Percentiles rank a stretch among this genome's conserved stretches.
Conservation (phyloP, 1,140 invertebrate species). For the Caerostris darwini region DNA sequence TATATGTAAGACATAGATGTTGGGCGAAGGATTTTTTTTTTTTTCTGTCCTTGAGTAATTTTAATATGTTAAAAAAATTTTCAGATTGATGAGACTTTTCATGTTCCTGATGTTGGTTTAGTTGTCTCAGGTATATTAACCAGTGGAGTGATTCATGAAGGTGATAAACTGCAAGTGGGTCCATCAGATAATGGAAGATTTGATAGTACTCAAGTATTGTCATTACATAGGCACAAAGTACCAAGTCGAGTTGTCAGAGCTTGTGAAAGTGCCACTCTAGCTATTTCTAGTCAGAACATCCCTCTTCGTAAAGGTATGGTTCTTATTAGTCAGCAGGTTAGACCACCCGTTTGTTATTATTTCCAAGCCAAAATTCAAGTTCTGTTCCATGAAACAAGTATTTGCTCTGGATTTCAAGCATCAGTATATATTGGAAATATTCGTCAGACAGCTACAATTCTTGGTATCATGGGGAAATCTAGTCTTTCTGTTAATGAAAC, state of each 20-base stretch:
- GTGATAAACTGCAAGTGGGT: conserved; percentile 89
- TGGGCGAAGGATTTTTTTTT: too few relatives aligned
- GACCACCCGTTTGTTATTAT: conserved; percentile 75
- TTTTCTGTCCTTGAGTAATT: neutral
- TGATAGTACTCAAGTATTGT: conserved; percentile 88
- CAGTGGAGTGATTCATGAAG: conserved; percentile 93
- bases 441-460: conserved; percentile 92
- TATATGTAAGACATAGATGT: too few relatives aligned
- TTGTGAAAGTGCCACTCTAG: conserved; percentile 94
- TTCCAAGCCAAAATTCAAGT: conserved; percentile 91
- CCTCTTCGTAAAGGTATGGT: conserved; percentile 91
- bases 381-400: conserved; percentile 91
- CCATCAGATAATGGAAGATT: conserved; percentile 92
- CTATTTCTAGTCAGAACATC: conserved; percentile 85
- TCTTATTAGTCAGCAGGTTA: conserved; percentile 68
- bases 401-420: conserved; percentile 94
- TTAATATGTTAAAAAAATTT: conserved; percentile 17
- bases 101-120: conserved; percentile 86
- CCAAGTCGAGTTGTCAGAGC: conserved; percentile 92
- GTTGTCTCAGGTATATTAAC: conserved; percentile 92
- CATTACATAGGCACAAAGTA: conserved; percentile 94
- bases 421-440: conserved; percentile 97
- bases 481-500: conserved; percentile 91
- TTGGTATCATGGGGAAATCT: conserved; percentile 86
- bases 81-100: conserved; percentile 96